These are phyloP conservation scores for Gonatopus flavifemur DNA, from an alignment of 1,140 invertebrate species.

Conservation along the genomic window DNA sequence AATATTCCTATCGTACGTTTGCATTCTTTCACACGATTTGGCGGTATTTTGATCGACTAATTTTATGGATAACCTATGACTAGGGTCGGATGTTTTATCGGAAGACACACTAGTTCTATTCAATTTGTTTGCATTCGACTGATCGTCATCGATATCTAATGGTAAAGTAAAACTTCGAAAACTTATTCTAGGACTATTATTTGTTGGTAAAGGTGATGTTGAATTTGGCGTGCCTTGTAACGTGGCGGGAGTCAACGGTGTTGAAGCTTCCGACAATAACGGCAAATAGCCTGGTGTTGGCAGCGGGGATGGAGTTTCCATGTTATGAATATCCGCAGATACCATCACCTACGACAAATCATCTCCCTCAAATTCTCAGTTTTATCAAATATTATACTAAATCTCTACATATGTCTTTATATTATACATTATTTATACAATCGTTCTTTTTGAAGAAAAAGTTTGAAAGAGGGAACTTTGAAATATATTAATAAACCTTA, in stretches of 20 bases:
- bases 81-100: conserved; percentile 43
- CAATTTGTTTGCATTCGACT: conserved; percentile 18
- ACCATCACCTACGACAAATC: conserved; percentile 48
- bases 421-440: background rate
- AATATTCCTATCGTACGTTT: conserved; percentile 27
- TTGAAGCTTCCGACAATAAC: conserved; percentile 52
- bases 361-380: no score
- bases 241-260: conserved; percentile 47
- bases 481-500: no score
- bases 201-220: conserved; percentile 40
- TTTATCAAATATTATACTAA: no score
- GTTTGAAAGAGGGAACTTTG: no score
- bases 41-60: conserved; percentile 27
- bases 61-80: conserved; percentile 45
- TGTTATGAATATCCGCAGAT: conserved; percentile 51
- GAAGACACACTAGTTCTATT: conserved; percentile 33
- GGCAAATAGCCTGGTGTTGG: conserved; percentile 54
- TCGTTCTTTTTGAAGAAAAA: no score
- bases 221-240: conserved; percentile 45
- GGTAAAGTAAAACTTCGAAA: conserved; percentile 55
- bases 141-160: conserved; percentile 43
- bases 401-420: background rate
- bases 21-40: conserved; percentile 38
- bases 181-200: conserved; percentile 52
- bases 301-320: conserved; percentile 53